phyloP scores from a whole-genome alignment of 2,113 vertebrate species.

The Macquaria ambigua region DNA sequence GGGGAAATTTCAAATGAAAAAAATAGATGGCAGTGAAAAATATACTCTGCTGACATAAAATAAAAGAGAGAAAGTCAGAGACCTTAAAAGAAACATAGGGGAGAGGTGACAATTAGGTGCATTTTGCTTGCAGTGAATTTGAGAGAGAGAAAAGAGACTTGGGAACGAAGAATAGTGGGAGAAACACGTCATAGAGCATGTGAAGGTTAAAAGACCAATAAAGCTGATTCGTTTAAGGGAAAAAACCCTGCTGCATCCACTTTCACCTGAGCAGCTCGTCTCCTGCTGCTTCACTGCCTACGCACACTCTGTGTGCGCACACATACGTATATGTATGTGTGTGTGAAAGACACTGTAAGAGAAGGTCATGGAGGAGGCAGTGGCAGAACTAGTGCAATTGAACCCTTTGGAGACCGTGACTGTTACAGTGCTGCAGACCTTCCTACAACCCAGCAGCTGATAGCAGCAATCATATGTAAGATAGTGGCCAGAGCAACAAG shows the following conservation, averaged over 20 bases:
- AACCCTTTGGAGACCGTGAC: conserved; percentile 58
- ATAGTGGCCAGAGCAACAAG: conserved; percentile 42
- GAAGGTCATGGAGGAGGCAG: conserved; percentile 74
- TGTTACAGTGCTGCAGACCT: conserved; percentile 47
- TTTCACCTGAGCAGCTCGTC: conserved; percentile 54
- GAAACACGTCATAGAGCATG: conserved; percentile 47
- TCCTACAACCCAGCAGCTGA: conserved; percentile 37
- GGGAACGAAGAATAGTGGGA: conserved; percentile 37
- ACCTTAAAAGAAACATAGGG: conserved; percentile 23
- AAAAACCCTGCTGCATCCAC: conserved; percentile 54
- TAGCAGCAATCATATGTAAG: conserved; percentile 64
- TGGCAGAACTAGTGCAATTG: conserved; percentile 56
- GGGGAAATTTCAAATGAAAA: conserved; percentile 18
- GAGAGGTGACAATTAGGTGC: conserved; percentile 4
- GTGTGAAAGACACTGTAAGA: conserved; percentile 31
- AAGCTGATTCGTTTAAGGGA: conserved; percentile 73
- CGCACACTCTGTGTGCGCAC: conserved; percentile 49
- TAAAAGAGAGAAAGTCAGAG: background rate
- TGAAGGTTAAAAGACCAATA: conserved; percentile 79
- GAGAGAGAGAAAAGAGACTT: conserved; percentile 14
- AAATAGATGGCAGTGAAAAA: conserved; percentile 17
- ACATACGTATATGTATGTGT: background rate
- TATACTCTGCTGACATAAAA: conserved; percentile 4
- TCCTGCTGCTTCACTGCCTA: conserved; percentile 79
- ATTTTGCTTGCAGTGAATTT: conserved; percentile 21